phyloP scores from a whole-genome alignment of 2,113 vertebrate genomes.

The Halichoeres trimaculatus region DNA sequence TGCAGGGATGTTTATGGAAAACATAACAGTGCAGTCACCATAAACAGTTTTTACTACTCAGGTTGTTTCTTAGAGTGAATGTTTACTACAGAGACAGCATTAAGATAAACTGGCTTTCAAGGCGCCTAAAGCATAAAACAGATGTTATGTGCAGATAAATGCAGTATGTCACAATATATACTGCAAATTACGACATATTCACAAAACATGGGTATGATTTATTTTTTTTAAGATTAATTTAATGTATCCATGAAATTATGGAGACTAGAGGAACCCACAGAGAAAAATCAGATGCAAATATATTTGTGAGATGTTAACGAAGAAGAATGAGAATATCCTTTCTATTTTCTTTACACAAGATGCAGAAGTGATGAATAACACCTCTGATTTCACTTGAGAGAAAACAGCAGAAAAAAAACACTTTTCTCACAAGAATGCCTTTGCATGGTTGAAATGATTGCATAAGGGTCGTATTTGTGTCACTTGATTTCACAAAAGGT shows the following conservation, averaged over 20 bases:
- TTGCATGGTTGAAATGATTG: constrained; percentile 1
- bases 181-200: constrained; percentile 3
- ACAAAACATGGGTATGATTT: background rate
- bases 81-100: background rate
- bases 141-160: constrained; percentile 13
- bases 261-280: no score
- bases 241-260: no score
- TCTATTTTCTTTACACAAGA: constrained; percentile 1
- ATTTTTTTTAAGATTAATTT: constrained; percentile 7
- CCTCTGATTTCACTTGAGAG: constrained; percentile 4
- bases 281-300: background rate
- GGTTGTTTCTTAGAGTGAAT: background rate
- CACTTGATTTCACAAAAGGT: background rate
- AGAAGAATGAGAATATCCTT: background rate
- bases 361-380: constrained; percentile 6
- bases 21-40: background rate
- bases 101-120: background rate
- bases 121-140: background rate
- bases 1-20: background rate
- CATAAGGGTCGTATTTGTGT: background rate
- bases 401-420: background rate
- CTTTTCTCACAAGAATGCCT: background rate
- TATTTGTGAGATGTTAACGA: background rate
- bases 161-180: constrained; percentile 9
- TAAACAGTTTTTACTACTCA: background rate